Evolutionary conservation across 1,140 invertebrate species (phyloP), one percentile per base, ranked within the genome.

Genomic region (Drosophila pandora): DNA sequence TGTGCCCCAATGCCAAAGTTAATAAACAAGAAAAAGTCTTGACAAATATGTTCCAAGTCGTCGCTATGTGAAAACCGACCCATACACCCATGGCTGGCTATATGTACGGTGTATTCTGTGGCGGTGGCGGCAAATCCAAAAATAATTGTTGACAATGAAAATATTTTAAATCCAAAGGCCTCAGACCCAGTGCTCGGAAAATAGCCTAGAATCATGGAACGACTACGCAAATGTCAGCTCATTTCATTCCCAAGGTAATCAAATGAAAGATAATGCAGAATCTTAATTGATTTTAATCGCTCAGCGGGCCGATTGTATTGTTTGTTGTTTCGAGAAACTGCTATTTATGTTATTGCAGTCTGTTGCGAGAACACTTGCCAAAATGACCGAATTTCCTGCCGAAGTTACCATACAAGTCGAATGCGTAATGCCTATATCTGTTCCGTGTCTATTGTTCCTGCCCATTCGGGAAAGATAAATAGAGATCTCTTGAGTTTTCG

Each of bases 111-210:
- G 43, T 43, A 28, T 56, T 78, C 54, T 53, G 69, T 72, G 73
- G 58, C 68, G 64, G 69, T 72, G 73, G 58, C 68, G 64, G 70
- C 43, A 61, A 63, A 76, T 85, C 82, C 82, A 85, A 75, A 78
- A 82, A 87, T 76, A 70, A 55, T 64, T 76, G 61, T 84, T 85
- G 82, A 85, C 82, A 85, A 80, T 87, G 82, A 87, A 85, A 82
- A 68, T 49, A 57, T 60, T 65, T 41, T 34, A 56, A 47, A 43
- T 73, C 53, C 53, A 64, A 72, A 78, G 48, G 37, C 58, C 53
- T 48, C 41, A 62, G 48, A 39, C 22, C 37, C 65, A 68, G 63
- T 68, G 78, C 64, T 59, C 53, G 56, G 32, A n/a, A 28, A 67
- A 71, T 45, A 69, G 53, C 47, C 28, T 37, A 39, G 37, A 45